A percentile compares a stretch with the other conserved stretches of the same genome.
Conservation (phyloP, 2,888 invertebrate genomes). For the Rugalucina vietnamica region DNA sequence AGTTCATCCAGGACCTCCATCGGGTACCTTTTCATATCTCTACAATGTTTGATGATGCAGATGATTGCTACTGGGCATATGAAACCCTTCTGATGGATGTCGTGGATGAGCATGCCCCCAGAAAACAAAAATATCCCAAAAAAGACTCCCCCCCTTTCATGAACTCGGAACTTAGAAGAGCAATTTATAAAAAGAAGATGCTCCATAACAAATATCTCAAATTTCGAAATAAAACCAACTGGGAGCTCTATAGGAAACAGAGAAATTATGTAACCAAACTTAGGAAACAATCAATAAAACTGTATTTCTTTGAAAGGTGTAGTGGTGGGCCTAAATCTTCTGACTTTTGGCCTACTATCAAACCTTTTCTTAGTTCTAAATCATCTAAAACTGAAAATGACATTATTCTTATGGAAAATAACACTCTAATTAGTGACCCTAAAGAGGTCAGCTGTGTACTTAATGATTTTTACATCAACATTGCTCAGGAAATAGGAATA, state of each 20-base stretch:
- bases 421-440: not conserved
- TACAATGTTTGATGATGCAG: not conserved
- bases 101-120: conserved; percentile 33
- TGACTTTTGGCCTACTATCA: conserved; percentile 29
- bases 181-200: conserved; percentile 43
- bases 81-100: not conserved
- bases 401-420: conserved; percentile 22
- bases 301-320: conserved; percentile 36
- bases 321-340: conserved; percentile 24
- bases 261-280: conserved; percentile 26
- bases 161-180: conserved; percentile 25
- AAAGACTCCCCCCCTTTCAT: conserved; percentile 20
- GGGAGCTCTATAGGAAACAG: conserved; percentile 34
- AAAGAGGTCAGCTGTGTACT: conserved; percentile 3
- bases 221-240: conserved; percentile 19
- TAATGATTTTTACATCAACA: conserved; percentile 1
- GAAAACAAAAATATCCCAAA: conserved; percentile 17
- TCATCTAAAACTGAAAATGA: not conserved
- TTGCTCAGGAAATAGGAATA: conserved; percentile 13
- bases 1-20: not conserved
- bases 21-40: not conserved
- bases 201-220: conserved; percentile 19
- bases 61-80: not conserved
- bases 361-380: conserved; percentile 41
- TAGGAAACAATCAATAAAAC: conserved; percentile 26